Evolutionary conservation across 1,140 invertebrate genomes (phyloP), one percentile per base, ranked within the genome.

Genomic region (Rhyacophila brunnea): DNA sequence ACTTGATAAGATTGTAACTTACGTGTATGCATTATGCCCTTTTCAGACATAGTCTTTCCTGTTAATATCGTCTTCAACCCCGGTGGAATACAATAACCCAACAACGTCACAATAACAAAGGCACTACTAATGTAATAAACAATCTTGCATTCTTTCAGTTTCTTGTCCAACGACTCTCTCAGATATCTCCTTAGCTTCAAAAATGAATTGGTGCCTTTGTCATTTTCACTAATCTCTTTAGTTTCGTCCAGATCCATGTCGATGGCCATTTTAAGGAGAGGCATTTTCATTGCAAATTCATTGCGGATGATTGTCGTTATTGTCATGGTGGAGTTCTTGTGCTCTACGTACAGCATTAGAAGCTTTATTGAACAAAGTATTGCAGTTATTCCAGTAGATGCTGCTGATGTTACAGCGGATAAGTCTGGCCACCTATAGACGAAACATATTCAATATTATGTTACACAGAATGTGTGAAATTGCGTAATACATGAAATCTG

Each of bases 51-150:
- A 1, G 10, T 46, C 7, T 20, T 55, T 18, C 44, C 52, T n/a
- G 42, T 46, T 6, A 46, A 18, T 11, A 55, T 19, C 5, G 18
- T 55, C 44, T 23, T 55, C 3, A 46, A 15, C 1, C 15, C 43
- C 13, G 55, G 55, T 32, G 38, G 14, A 13, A 50, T 15, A 14
- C 55, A 58, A 18, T 58, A 58, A 7, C 55, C 47, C n/a, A 49
- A n/a, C 14, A 58, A 18, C 14, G 55, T 58, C n/a, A 46, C 6
- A 6, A 23, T 15, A 6, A 58, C 20, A 17, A 49, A 49, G 6
- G 48, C 11, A 2, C 17, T 17, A 11, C 40, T 58, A 6, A 58
- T 11, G 15, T 23, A 44, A 15, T 48, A 57, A 19, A 57, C 14
- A 6, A 48, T 36, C 13, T 14, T 28, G 38, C 46, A 58, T 28